These are phyloP conservation scores for Oncorhynchus nerka DNA, from an alignment of 2,113 vertebrate genomes.

Conservation along the genomic window DNA sequence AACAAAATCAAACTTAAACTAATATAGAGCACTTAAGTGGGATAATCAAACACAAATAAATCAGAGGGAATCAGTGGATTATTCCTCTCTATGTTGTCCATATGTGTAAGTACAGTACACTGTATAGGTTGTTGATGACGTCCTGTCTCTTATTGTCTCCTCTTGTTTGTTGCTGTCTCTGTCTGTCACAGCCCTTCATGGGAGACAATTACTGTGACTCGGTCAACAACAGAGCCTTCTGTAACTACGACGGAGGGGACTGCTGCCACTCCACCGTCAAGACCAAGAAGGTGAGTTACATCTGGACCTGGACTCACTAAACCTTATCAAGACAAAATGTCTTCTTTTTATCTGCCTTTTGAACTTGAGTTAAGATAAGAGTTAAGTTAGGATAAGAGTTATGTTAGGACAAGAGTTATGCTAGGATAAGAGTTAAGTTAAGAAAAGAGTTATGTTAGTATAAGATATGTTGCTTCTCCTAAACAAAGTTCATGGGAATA, in stretches of 20 bases:
- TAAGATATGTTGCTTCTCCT: too few relatives aligned
- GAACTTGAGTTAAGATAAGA: too few relatives aligned
- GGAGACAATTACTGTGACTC: conserved; percentile 98
- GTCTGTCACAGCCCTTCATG: conserved; percentile 83
- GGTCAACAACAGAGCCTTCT: conserved; percentile 97
- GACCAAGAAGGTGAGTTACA: conserved; percentile 89
- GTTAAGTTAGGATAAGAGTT: too few relatives aligned
- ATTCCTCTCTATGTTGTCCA: not conserved
- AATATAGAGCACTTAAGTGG: not conserved
- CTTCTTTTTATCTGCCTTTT: too few relatives aligned
- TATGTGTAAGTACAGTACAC: not conserved
- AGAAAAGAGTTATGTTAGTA: too few relatives aligned
- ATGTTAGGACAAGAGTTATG: too few relatives aligned
- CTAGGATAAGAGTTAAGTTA: too few relatives aligned
- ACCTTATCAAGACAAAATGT: not conserved
- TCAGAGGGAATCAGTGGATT: not conserved
- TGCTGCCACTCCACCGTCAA: conserved; percentile 97
- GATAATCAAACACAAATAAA: too few relatives aligned
- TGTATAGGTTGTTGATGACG: not conserved
- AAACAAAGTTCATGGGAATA: too few relatives aligned
- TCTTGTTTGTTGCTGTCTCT: conserved; percentile 10
- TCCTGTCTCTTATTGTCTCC: not conserved
- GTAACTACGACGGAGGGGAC: conserved; percentile 96
- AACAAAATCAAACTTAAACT: conserved; percentile 14
- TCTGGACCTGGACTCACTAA: not conserved